Base-by-base conservation (phyloP, 2,888 invertebrate genomes). In the Ophonus ardosiacus region DNA sequence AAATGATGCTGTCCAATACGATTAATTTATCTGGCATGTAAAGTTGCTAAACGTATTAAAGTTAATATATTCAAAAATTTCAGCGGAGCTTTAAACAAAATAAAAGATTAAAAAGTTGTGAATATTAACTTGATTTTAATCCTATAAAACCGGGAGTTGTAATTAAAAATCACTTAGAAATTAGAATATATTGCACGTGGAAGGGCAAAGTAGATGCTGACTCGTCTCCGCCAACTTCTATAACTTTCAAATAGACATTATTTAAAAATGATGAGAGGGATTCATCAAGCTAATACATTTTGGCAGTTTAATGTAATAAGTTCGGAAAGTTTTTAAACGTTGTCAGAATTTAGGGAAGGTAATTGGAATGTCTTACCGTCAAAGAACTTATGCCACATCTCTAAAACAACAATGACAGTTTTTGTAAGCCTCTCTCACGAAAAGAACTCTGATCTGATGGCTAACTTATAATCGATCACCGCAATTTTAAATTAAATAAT, bases 241-340 rank as follows among this genome's bases (percentile, higher is more conserved):
- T 24, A 79, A 84, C 85, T 85, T 85, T 85, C 80, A 85, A 85
- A 85, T 85, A 85, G 85, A 85, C 85, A 85, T 85, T 85, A 85
- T 85, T 85, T 85, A 85, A 85, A 85, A 85, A 85, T 85, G 85
- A 85, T 85, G 85, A 85, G 85, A 24, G 79, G 71, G 85, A 85
- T 85, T 85, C 80, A 85, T 85, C 80, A 85, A 80, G 80, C 80
- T 85, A 85, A 85, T 85, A 85, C 71, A 85, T 79, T 85, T 85
- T 85, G 85, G 85, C 85, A 85, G 80, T 85, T 85, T 85, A 85
- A 85, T 85, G 68, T 85, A 85, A 85, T 80, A 85, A 85, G 80
- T 85, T 85, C 71, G 84, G 80, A 80, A 85, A 85, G 24, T 85
- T 85, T 85, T 84, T 83, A 78, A 84, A 84, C 76, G 84, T 61